Evolutionary conservation across 2,797 vertebrate genomes (phyloP).

Genomic region (Lacerta viridis): DNA sequence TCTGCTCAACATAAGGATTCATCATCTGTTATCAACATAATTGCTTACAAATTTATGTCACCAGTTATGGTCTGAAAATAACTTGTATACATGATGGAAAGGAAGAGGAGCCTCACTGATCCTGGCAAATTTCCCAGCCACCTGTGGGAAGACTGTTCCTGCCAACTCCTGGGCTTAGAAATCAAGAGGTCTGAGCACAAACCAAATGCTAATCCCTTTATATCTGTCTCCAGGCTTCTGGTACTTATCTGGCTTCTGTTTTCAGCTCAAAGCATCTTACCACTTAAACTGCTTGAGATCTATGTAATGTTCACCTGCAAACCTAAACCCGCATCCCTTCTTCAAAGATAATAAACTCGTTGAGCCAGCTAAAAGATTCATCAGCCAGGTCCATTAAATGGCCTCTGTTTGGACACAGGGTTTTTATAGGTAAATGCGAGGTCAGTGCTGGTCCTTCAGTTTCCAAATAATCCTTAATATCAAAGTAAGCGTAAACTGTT

Average conservation of each 20-base stretch:
- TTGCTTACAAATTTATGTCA: neutral
- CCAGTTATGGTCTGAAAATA: neutral
- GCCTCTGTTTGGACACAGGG: neutral
- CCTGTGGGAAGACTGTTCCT: neutral
- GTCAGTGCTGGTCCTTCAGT: neutral
- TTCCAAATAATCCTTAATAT: slow-evolving; percentile 20
- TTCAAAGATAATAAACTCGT: neutral
- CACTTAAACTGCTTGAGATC: neutral
- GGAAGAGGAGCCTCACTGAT: neutral
- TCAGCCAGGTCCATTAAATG: neutral
- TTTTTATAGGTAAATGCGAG: neutral
- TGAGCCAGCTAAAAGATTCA: neutral
- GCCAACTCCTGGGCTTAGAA: neutral
- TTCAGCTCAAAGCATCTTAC: neutral
- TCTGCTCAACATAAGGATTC: neutral
- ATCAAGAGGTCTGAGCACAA: slow-evolving; percentile 5
- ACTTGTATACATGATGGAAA: neutral
- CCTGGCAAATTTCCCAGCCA: slow-evolving; percentile 13
- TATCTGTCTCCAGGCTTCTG: neutral
- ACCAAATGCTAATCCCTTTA: neutral
- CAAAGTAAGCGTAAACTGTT: neutral
- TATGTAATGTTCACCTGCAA: neutral
- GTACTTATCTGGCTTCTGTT: neutral
- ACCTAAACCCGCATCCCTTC: neutral
- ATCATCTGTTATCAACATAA: neutral